A percentile compares a stretch with the other conserved stretches of the same genome.
phyloP scores from a whole-genome alignment of 2,113 vertebrate species.

The Cyprichromis sp. region DNA sequence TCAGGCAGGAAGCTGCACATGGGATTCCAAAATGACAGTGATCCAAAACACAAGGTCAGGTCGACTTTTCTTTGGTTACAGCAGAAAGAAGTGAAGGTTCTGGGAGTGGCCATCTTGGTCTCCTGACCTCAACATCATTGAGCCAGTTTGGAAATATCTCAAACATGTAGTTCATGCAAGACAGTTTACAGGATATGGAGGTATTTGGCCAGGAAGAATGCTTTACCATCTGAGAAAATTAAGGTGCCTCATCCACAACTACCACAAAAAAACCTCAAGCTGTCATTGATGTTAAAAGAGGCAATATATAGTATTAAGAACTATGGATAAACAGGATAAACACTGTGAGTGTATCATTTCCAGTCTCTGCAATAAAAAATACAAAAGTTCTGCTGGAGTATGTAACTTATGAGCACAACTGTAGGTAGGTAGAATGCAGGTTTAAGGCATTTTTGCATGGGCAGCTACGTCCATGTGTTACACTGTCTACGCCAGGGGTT shows the following conservation, averaged over 20 bases:
- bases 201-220: not conserved
- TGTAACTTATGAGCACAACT: not conserved
- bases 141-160: not conserved
- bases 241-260: not conserved
- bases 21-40: not conserved
- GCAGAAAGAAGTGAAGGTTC: not conserved
- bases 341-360: not conserved
- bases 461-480: not conserved
- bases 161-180: not conserved
- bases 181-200: not conserved
- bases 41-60: not conserved
- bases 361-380: not conserved
- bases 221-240: not conserved
- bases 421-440: not conserved
- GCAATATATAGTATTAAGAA: not conserved
- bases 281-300: not conserved
- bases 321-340: not conserved
- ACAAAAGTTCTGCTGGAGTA: not conserved
- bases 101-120: not conserved
- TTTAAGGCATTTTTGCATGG: not conserved
- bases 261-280: not conserved
- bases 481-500: not conserved
- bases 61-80: not conserved
- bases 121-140: not conserved
- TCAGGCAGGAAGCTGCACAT: not conserved